Evolutionary conservation across 2,113 vertebrate genomes (phyloP).

Genomic region (Peromyscus californicus): DNA sequence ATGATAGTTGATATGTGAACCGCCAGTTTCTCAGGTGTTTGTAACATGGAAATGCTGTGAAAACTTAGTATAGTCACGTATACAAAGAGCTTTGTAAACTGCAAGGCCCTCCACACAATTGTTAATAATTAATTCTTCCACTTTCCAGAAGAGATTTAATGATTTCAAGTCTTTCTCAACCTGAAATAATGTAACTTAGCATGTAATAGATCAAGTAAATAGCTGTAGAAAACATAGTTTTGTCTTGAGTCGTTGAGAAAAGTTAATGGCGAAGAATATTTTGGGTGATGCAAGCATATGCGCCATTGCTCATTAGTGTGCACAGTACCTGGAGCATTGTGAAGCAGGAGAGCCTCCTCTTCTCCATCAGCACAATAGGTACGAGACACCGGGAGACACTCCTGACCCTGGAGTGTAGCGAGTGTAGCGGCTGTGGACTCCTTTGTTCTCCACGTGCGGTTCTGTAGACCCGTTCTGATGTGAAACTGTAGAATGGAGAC

Average conservation of each 20-base stretch:
- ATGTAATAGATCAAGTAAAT: neutral
- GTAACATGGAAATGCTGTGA: conserved; percentile 13
- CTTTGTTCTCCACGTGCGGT: neutral
- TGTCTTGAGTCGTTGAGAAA: conserved; percentile 55
- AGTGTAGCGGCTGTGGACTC: neutral
- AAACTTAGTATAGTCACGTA: conserved; percentile 7
- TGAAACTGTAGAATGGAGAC: neutral
- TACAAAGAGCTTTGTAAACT: conserved; percentile 1
- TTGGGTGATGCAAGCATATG: neutral
- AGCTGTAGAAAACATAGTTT: conserved; percentile 30
- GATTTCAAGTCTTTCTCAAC: conserved; percentile 11
- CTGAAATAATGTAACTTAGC: conserved; percentile 38
- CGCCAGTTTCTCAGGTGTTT: conserved; percentile 24
- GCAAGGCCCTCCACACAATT: neutral
- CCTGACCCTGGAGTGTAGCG: neutral
- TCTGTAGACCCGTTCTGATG: neutral
- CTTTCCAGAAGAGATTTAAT: conserved; percentile 39
- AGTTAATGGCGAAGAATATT: conserved; percentile 54
- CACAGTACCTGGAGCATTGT: neutral
- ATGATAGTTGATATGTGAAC: conserved; percentile 25
- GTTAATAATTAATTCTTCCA: conserved; percentile 24
- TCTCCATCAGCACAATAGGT: conserved; percentile 19
- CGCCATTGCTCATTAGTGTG: neutral
- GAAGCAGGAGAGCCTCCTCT: neutral
- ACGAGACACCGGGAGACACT: neutral